These are phyloP conservation scores for Hemicentrotus pulcherrimus DNA, from an alignment of 35 echinoderm and acorn worm genomes.

Conservation along the genomic window DNA sequence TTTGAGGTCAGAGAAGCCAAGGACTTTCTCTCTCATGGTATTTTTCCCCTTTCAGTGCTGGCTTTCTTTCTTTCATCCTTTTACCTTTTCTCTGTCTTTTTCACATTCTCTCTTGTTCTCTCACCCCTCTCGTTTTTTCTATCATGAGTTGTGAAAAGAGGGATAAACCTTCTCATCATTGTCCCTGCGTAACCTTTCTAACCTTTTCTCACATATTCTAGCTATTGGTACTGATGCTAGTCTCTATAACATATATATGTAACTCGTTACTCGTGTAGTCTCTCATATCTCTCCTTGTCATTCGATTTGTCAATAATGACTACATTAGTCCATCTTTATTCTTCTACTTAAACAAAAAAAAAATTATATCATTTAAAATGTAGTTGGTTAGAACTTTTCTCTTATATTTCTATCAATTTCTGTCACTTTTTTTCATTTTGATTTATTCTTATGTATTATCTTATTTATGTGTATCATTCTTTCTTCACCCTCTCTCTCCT, in stretches of 20 bases:
- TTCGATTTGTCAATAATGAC: neutral
- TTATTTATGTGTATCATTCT: neutral
- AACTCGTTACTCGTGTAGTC: neutral
- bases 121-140: neutral
- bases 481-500: neutral
- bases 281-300: neutral
- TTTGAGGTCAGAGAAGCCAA: constrained; percentile 29
- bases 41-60: neutral
- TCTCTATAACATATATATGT: neutral
- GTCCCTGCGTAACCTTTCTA: neutral
- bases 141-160: neutral
- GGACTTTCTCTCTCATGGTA: constrained; percentile 8
- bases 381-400: neutral
- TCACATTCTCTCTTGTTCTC: neutral
- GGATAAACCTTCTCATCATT: neutral
- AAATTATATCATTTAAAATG: neutral
- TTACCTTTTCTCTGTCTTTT: neutral
- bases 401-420: neutral
- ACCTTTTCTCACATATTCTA: neutral
- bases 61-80: neutral
- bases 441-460: neutral
- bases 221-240: neutral
- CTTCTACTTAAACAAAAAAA: neutral
- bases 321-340: neutral
- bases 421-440: neutral